Conservation (phyloP, 2,113 vertebrate genomes). For the Plotosus lineatus region DNA sequence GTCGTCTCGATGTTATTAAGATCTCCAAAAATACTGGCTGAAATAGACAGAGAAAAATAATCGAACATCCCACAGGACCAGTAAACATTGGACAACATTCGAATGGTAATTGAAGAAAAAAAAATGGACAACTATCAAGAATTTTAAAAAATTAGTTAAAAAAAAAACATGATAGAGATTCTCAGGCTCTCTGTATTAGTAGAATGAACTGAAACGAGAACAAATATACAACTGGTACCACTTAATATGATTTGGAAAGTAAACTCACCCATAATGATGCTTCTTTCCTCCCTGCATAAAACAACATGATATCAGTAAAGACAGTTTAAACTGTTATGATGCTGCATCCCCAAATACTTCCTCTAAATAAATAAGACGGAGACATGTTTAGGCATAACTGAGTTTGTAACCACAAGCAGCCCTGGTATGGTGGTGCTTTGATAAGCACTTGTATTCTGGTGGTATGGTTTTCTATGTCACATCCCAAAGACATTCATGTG, state of each 20-base stretch:
- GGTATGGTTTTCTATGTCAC: too few relatives aligned
- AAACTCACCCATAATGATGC: constrained; percentile 54
- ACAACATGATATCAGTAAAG: not conserved
- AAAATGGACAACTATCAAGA: not conserved
- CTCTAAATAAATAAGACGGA: not conserved
- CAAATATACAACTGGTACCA: not conserved
- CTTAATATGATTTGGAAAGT: not conserved
- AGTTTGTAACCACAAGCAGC: too few relatives aligned
- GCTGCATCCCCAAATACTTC: constrained; percentile 21
- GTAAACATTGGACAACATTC: not conserved
- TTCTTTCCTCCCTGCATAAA: not conserved
- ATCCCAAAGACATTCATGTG: too few relatives aligned
- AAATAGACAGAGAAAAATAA: constrained; percentile 22
- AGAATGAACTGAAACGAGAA: not conserved
- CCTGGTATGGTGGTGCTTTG: too few relatives aligned
- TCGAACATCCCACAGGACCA: not conserved
- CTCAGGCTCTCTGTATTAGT: not conserved
- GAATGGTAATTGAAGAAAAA: not conserved
- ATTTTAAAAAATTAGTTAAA: not conserved
- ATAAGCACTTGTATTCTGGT: too few relatives aligned
- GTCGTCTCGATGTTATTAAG: constrained; percentile 66
- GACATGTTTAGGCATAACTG: not conserved
- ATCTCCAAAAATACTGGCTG: constrained; percentile 63
- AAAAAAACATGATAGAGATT: not conserved
- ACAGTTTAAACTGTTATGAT: not conserved